phyloP scores from a whole-genome alignment of 2,113 vertebrate genomes.

The Monopterus albus region DNA sequence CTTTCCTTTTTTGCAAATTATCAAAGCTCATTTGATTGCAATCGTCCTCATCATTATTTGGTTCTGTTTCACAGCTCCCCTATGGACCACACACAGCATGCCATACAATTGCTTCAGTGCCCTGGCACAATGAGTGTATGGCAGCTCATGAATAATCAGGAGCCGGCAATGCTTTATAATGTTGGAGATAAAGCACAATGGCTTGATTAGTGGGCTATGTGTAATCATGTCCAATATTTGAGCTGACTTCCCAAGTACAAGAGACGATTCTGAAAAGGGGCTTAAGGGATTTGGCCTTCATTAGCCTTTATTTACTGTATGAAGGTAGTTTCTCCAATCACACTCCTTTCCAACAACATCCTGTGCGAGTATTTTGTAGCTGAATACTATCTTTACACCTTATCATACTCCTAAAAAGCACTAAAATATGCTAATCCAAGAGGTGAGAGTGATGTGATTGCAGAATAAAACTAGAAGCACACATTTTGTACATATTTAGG shows the following conservation, averaged over 20 bases:
- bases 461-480: not conserved
- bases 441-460: constrained; percentile 28
- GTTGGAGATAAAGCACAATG: constrained; percentile 34
- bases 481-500: not conserved
- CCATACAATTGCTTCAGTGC: constrained; percentile 50
- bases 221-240: constrained; percentile 41
- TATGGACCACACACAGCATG: constrained; percentile 45
- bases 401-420: no score
- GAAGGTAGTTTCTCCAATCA: constrained; percentile 1
- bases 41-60: constrained; percentile 52
- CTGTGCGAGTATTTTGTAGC: no score
- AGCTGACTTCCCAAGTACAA: not conserved
- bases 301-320: constrained; percentile 42
- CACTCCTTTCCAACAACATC: not conserved
- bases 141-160: constrained; percentile 54
- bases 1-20: constrained; percentile 40
- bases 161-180: constrained; percentile 36
- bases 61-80: constrained; percentile 58
- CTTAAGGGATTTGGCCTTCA: constrained; percentile 16
- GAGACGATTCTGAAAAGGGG: constrained; percentile 25
- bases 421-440: not conserved
- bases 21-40: constrained; percentile 50
- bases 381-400: no score
- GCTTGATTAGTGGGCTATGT: constrained; percentile 36
- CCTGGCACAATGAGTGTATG: constrained; percentile 37